A percentile compares a stretch with the other conserved stretches of the same genome.
phyloP scores from a whole-genome alignment of 2,113 vertebrate species.

The Mesembrinibis cayennensis region DNA sequence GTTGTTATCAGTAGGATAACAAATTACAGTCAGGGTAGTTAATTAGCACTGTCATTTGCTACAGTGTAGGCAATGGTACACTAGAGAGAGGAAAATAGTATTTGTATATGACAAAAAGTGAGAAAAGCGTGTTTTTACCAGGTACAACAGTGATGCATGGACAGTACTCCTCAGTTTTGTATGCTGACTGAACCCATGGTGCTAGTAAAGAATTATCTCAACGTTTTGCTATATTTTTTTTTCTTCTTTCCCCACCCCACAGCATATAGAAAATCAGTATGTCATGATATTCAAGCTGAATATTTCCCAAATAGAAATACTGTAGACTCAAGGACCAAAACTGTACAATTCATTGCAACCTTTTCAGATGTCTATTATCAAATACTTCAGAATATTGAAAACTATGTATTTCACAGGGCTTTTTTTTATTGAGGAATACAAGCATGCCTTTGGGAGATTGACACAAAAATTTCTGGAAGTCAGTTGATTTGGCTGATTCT shows the following conservation, averaged over 20 bases:
- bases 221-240: fast-evolving
- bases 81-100: background rate
- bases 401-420: background rate
- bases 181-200: background rate
- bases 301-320: background rate
- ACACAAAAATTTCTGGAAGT: background rate
- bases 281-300: background rate
- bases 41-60: background rate
- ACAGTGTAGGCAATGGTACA: background rate
- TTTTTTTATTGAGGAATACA: background rate
- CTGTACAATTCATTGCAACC: background rate
- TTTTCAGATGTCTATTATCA: background rate
- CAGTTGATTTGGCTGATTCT: background rate
- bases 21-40: background rate
- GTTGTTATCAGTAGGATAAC: background rate
- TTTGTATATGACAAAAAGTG: background rate
- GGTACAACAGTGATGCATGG: fast-evolving
- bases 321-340: background rate
- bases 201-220: background rate
- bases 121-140: background rate
- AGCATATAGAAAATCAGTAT: background rate
- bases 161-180: background rate
- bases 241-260: background rate
- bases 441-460: background rate
- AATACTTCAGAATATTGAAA: background rate